Evolutionary conservation across 2,113 vertebrate species (phyloP).

Genomic region (Callionymus lyra): DNA sequence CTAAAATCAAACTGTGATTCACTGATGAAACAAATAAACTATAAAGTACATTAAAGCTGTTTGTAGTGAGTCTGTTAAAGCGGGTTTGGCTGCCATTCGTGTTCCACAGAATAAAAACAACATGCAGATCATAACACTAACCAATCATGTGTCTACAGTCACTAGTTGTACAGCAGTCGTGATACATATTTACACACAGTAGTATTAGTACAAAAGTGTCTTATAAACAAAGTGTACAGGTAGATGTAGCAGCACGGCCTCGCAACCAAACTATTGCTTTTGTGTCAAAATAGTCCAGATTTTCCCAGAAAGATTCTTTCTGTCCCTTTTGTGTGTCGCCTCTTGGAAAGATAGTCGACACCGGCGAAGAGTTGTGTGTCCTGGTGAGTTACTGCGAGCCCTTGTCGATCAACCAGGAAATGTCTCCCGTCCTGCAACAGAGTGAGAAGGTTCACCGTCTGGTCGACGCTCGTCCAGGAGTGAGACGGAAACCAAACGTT

Average conservation of each 20-base stretch:
- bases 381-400: slow-evolving; percentile 58
- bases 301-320: slow-evolving; percentile 43
- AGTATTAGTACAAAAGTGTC: slow-evolving; percentile 60
- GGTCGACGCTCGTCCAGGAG: background rate
- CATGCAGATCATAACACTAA: slow-evolving; percentile 17
- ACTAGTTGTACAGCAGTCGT: slow-evolving; percentile 46
- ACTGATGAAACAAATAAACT: slow-evolving; percentile 47
- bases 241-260: slow-evolving; percentile 47
- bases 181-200: slow-evolving; percentile 62
- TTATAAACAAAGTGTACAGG: slow-evolving; percentile 65
- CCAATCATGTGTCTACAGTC: slow-evolving; percentile 34
- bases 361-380: slow-evolving; percentile 7
- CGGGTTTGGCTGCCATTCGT: slow-evolving; percentile 14
- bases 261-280: slow-evolving; percentile 47
- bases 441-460: background rate
- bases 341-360: slow-evolving; percentile 24
- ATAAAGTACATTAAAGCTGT: slow-evolving; percentile 40
- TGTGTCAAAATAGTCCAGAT: slow-evolving; percentile 6
- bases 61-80: slow-evolving; percentile 12
- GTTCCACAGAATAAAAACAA: background rate
- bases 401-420: slow-evolving; percentile 74
- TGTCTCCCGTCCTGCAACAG: slow-evolving; percentile 67
- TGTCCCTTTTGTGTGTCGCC: slow-evolving; percentile 39
- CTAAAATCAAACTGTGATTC: slow-evolving; percentile 42
- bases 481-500: slow-evolving; percentile 4